A percentile compares a stretch with the other conserved stretches of the same genome.
Conservation (phyloP, 2,888 invertebrate genomes). For the Andrena fulva region DNA sequence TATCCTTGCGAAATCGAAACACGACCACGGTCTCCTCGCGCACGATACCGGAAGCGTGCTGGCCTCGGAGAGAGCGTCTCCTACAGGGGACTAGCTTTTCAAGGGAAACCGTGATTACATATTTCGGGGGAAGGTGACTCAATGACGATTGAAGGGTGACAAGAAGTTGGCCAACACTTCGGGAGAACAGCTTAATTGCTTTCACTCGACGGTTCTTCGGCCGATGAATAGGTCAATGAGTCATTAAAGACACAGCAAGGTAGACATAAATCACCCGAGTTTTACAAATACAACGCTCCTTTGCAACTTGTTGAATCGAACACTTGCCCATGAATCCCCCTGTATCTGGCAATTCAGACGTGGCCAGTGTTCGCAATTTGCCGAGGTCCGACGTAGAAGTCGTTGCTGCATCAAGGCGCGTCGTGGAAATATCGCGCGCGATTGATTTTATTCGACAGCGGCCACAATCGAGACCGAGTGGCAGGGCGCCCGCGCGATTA, state of each 20-base stretch:
- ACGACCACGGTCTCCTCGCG: constrained; percentile 41
- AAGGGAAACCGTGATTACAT: not conserved
- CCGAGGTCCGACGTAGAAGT: not conserved
- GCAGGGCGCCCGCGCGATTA: not conserved
- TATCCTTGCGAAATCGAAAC: constrained; percentile 68
- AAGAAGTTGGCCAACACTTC: not conserved
- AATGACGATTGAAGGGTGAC: not conserved
- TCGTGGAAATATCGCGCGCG: constrained; percentile 13
- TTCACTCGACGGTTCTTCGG: not conserved
- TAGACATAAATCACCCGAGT: too few species aligned
- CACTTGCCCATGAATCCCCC: not conserved
- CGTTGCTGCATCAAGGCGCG: not conserved
- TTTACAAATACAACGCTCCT: not conserved
- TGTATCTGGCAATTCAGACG: too few species aligned
- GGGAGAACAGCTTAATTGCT: not conserved
- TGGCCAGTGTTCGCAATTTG: too few species aligned
- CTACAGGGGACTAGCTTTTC: constrained; percentile 3
- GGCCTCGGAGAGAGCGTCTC: not conserved
- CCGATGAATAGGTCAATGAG: not conserved
- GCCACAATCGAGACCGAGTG: not conserved
- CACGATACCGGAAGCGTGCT: constrained; percentile 41
- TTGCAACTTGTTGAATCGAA: constrained; percentile 1
- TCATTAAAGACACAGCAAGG: too few species aligned
- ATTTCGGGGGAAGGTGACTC: constrained; percentile 4
- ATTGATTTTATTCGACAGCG: constrained; percentile 28